Evolutionary conservation across 2,113 vertebrate genomes (phyloP).

Genomic region (Pao palembangensis): DNA sequence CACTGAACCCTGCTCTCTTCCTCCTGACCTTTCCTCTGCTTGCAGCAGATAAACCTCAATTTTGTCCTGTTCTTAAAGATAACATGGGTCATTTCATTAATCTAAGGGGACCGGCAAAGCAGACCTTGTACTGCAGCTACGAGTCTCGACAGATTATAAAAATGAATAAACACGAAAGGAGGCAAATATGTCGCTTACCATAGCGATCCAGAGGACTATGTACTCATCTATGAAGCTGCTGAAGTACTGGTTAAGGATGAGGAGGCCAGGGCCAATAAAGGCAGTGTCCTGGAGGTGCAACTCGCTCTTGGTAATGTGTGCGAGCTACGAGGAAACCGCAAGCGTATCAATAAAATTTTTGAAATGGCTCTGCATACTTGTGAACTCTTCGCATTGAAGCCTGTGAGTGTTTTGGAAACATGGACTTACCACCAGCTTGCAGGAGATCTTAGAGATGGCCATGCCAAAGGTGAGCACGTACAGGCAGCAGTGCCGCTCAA

Average conservation of each 20-base stretch:
- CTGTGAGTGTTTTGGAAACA: no score
- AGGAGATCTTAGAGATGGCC: constrained; percentile 91
- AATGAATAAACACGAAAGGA: background rate
- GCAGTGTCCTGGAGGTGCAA: constrained; percentile 89
- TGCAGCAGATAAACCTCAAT: background rate
- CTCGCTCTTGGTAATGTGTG: constrained; percentile 98
- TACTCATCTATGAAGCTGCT: constrained; percentile 92
- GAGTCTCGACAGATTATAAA: background rate
- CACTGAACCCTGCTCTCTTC: no score
- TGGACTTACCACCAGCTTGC: constrained; percentile 89
- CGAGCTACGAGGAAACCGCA: constrained; percentile 71
- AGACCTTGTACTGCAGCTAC: constrained; percentile 7
- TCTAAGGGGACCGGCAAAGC: background rate
- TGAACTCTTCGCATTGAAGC: background rate
- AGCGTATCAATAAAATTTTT: background rate
- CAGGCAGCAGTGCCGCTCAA: constrained; percentile 90
- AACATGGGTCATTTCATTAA: background rate
- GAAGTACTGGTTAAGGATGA: constrained; percentile 97
- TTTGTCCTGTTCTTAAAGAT: background rate
- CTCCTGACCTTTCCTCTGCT: background rate
- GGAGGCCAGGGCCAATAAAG: constrained; percentile 90
- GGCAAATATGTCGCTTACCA: constrained; percentile 64
- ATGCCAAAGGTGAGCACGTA: constrained; percentile 91
- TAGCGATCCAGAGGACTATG: constrained; percentile 88
- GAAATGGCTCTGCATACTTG: background rate